Evolutionary conservation across 2,797 vertebrate species (phyloP).

Genomic region (Aeoliscus strigatus): DNA sequence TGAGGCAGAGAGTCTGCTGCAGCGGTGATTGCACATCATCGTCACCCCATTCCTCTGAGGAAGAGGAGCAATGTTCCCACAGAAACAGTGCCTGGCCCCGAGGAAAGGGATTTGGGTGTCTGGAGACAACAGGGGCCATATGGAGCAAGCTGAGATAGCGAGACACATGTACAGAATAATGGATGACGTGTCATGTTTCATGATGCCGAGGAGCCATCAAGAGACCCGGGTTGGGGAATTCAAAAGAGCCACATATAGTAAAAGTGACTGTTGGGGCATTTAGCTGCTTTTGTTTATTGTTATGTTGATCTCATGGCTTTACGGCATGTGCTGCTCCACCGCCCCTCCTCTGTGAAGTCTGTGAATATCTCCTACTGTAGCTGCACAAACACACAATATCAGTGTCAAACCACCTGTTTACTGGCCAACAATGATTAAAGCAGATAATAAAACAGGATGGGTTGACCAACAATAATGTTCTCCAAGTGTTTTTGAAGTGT

Average conservation of each 20-base stretch:
- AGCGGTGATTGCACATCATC: constrained; percentile 72
- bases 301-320: constrained; percentile 31
- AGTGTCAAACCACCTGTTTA: constrained; percentile 16
- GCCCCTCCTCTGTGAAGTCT: constrained; percentile 25
- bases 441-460: no score
- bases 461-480: no score
- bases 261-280: constrained; percentile 73
- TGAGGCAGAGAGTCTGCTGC: constrained; percentile 59
- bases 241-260: constrained; percentile 73
- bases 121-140: constrained; percentile 81
- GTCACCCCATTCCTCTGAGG: constrained; percentile 74
- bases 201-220: constrained; percentile 79
- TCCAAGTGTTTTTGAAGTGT: no score
- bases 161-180: constrained; percentile 81
- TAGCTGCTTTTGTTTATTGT: constrained; percentile 57
- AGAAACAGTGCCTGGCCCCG: constrained; percentile 79
- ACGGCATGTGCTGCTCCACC: constrained; percentile 18
- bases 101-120: constrained; percentile 82
- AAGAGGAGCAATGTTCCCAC: constrained; percentile 74
- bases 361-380: constrained; percentile 9
- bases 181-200: constrained; percentile 84
- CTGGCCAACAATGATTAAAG: no score
- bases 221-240: constrained; percentile 79
- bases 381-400: not conserved
- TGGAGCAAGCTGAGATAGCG: constrained; percentile 77